Evolutionary conservation across 2,113 vertebrate species (phyloP).

Genomic region (Sinocyclocheilus anshuiensis): DNA sequence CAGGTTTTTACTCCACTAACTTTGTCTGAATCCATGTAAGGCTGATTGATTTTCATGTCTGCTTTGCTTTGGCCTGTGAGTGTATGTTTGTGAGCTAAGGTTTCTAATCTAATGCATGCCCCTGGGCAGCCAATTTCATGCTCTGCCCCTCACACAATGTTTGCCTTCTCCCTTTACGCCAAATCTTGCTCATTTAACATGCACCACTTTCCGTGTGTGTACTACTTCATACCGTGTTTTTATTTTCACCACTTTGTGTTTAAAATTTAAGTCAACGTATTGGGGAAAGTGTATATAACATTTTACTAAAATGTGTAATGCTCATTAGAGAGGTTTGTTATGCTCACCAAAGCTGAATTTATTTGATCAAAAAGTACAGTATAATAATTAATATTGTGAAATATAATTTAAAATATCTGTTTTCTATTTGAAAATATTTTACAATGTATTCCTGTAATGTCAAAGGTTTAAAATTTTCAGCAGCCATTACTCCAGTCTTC

Average conservation of each 20-base stretch:
- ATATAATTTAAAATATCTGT: no score
- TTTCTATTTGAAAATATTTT: no score
- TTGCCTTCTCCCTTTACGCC: conserved; percentile 51
- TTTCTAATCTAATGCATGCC: conserved; percentile 57
- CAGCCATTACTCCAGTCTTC: no score
- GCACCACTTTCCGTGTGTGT: conserved; percentile 1
- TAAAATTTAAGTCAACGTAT: not conserved
- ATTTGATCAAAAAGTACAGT: no score
- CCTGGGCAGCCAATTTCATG: conserved; percentile 55
- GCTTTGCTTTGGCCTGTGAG: conserved; percentile 37
- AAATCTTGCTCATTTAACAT: conserved; percentile 32
- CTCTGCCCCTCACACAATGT: conserved; percentile 52
- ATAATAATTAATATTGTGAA: no score
- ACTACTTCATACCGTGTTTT: not conserved
- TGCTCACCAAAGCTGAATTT: no score
- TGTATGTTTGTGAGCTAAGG: conserved; percentile 48
- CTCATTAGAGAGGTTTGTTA: no score
- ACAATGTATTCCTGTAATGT: no score
- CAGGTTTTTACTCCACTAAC: conserved; percentile 1
- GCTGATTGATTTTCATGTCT: not conserved
- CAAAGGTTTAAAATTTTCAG: no score
- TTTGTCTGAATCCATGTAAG: conserved; percentile 24
- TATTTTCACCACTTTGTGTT: not conserved
- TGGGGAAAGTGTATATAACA: no score
- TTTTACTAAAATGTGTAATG: no score